Evolutionary conservation across 2,888 invertebrate species (phyloP).

Genomic region (Terebella lapidaria): DNA sequence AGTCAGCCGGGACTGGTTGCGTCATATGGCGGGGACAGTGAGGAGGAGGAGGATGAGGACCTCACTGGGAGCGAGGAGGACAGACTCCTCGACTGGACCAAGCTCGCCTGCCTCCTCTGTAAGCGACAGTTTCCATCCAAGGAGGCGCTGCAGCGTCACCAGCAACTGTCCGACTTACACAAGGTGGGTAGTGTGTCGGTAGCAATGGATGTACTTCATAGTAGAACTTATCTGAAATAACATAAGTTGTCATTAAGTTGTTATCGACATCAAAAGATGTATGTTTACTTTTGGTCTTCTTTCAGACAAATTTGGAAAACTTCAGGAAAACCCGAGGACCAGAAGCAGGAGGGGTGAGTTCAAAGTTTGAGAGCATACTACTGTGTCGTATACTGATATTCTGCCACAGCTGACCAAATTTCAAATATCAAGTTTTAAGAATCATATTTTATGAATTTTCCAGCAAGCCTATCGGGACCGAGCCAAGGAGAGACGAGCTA

Average conservation of each 20-base stretch:
- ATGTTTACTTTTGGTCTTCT: not conserved
- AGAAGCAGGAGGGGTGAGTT: not conserved
- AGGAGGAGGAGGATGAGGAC: constrained; percentile 61
- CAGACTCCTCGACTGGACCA: constrained; percentile 69
- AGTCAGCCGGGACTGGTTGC: constrained; percentile 60
- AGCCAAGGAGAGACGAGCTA: constrained; percentile 89
- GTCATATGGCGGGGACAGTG: constrained; percentile 72
- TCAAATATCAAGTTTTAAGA: no score
- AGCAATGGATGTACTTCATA: no score
- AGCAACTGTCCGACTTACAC: constrained; percentile 88
- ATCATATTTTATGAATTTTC: no score
- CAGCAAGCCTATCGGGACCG: constrained; percentile 74
- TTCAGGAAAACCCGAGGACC: not conserved
- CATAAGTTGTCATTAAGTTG: not conserved
- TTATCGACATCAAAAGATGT: not conserved
- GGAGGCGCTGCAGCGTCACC: constrained; percentile 84
- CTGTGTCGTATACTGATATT: no score
- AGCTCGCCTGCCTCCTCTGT: constrained; percentile 88
- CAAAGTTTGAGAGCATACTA: no score
- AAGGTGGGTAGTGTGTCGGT: constrained; percentile 59
- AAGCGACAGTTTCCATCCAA: constrained; percentile 87
- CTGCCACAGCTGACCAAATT: not conserved
- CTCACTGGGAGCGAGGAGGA: constrained; percentile 53
- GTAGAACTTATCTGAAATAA: not conserved
- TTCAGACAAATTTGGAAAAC: not conserved